Base-by-base conservation (phyloP, 2,888 invertebrate species). In the Exocentrus adspersus region DNA sequence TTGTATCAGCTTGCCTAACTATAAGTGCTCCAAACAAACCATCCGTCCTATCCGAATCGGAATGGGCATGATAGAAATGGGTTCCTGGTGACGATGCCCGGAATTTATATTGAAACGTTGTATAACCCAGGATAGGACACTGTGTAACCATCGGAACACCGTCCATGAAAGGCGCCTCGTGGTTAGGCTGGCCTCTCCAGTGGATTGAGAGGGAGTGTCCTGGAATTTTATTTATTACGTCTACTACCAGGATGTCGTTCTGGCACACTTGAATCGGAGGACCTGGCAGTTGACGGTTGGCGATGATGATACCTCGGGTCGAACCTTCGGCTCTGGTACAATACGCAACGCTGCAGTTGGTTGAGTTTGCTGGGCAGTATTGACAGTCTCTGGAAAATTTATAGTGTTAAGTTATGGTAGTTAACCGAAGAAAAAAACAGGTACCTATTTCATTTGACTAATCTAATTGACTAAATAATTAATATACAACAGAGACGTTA, bases 171-270 rank as follows among this genome's bases (percentile, higher is more conserved):
- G 91, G 91, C 1, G 90, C 86, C 86, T 73, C 85, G 81, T 79
- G 88, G 87, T 73, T 84, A 74, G 88, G 90, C 69, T 92, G 92
- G 0, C 93, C 94, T 75, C 92, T 89, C 92, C 93, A 94, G 78
- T 94, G 93, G 7, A 94, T 84, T 5, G 90, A 85, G 0, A 90
- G 80, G 52, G 89, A 89, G 75, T 90, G 88, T 20, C 88, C 88
- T 0, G 88, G 87, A 57, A 93, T 83, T 72, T 86, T 87, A 76
- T 93, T 93, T 52, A 86, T 84, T 1, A 93, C 90, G 78, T 92
- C 90, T 0, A 92, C 90, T 0, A 92, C 85, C 1, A 93, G 83
- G 30, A 89, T 86, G 75, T 93, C 93, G 72, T 90, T 89, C 50
- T 89, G 85, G 76, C 91, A 91, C 1, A 90, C 90, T 78, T 90